phyloP scores from a whole-genome alignment of 2,113 vertebrate genomes.

The Spea bombifrons region DNA sequence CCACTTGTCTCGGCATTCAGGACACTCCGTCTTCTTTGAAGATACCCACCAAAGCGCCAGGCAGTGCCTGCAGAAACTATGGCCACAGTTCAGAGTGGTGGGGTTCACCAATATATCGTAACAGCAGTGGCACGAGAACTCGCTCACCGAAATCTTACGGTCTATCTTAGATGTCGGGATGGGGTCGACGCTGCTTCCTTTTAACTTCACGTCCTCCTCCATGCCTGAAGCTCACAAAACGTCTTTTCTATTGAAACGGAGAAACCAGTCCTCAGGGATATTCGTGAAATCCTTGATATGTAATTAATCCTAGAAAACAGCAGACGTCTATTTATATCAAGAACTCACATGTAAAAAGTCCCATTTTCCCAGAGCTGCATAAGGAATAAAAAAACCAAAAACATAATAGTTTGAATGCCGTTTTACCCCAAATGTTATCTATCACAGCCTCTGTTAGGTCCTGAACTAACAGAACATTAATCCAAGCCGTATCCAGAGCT shows the following conservation, averaged over 20 bases:
- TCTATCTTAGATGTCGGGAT: background rate
- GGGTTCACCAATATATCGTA: slow-evolving; percentile 88
- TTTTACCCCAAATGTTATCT: background rate
- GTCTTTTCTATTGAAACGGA: background rate
- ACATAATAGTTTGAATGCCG: background rate
- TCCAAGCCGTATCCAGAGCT: no score
- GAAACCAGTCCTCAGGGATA: slow-evolving; percentile 23
- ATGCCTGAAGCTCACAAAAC: slow-evolving; percentile 51
- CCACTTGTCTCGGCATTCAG: slow-evolving; percentile 91
- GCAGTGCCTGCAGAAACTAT: slow-evolving; percentile 94
- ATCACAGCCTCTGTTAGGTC: background rate
- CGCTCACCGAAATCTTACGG: slow-evolving; percentile 69
- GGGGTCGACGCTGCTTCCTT: background rate
- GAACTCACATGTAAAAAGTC: no score
- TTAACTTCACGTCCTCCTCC: slow-evolving; percentile 58
- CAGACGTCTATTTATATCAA: background rate
- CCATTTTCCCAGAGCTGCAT: background rate
- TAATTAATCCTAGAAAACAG: slow-evolving; percentile 52
- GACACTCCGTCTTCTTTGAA: slow-evolving; percentile 87
- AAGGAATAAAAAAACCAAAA: background rate
- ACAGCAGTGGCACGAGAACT: slow-evolving; percentile 91
- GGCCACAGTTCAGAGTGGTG: slow-evolving; percentile 91
- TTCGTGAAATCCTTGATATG: slow-evolving; percentile 31
- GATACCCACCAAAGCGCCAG: slow-evolving; percentile 90
- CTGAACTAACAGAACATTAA: no score